Base-by-base conservation (phyloP, 2,888 invertebrate genomes). In the Papilio demoleus region DNA sequence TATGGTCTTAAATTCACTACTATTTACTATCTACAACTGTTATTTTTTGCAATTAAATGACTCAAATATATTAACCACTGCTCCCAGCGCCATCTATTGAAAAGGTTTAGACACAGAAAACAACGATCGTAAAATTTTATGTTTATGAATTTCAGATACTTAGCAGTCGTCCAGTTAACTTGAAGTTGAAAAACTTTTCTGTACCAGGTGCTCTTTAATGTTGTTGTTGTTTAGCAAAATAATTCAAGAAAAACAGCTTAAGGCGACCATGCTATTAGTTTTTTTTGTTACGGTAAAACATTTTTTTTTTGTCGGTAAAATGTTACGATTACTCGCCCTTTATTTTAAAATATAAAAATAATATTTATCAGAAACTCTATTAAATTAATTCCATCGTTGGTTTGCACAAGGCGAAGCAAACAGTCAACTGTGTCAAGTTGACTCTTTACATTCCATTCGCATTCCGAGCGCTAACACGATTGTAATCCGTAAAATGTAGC, bases 371-470 rank as follows among this genome's bases (percentile, higher is more conserved):
- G n/a, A 14, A 50, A 50, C n/a, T 50, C 14, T 14, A 50, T 9
- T 9, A 19, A 59, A 59, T 59, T 38, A 38, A 36, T 38, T 9
- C 59, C 36, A 36, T 59, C 34, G 9, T n/a, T n/a, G 17, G 36
- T 47, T 59, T 47, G 27, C 24, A 66, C 59, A 60, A 24, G 14
- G 22, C 24, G 24, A n/a, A 42, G 22, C 47, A 47, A 60, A 66
- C 59, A 38, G 17, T 66, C 47, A 60, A 66, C 66, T 47, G 36
- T 66, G 66, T 60, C 66, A 66, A 66, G 66, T 36, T n/a, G 45
- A 24, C 66, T 66, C 60, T 66, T 66, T 60, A 38, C 14, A 66
- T 66, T 59, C 66, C 59, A 38, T 66, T 66, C 27, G 47, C 31
- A 60, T 66, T 59, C 66, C 36, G 11, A 22, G 45, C 36, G 40